Base-by-base conservation (phyloP, 2,113 vertebrate species). In the Mungos mungo region DNA sequence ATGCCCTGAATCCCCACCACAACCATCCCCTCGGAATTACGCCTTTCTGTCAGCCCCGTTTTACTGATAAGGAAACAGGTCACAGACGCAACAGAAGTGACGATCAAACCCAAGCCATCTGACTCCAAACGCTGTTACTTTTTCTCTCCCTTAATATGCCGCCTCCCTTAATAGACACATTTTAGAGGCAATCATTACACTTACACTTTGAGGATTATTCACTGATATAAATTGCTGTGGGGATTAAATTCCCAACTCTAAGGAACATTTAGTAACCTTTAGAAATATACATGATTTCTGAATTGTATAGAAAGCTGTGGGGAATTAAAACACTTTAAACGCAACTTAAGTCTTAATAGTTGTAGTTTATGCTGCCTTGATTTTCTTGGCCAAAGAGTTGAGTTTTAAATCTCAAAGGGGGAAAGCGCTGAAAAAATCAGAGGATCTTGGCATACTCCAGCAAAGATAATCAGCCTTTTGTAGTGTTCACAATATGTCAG, bases 301-400 rank as follows among this genome's bases (percentile, higher is more conserved):
- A 97, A 85, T 87, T 71, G 3, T 91, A 14, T 92, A 91, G 50
- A 96, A 95, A 97, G 23, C 88, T 69, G 15, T 5, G 27, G 77
- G 52, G 92, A 96, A 84, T 71, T 82, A 47, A 91, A 92, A 72
- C 68, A 80, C 41, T 88, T 88, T 35, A 86, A 92, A 93, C 90
- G 50, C 31, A 95, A 47, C 72, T 97, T 83, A 80, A 71, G 69
- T 92, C 47, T 97, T 97, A 86, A 84, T 95, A 50, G 33, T 94
- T 74, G 18, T 4, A 83, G 83, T 95, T 95, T 93, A 33, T 76
- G 31, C 71, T 84, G 57, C 38, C 66, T 97, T 68, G 35, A 18
- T 97, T 76, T 98, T 45, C 0, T 97, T 96, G 69, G 83, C 74
- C 68, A 81, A 93, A 84, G 63, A 92, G 45, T 88, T 94, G 33